Base-by-base conservation (phyloP, 2,888 invertebrate genomes). In the Rugalucina vietnamica region DNA sequence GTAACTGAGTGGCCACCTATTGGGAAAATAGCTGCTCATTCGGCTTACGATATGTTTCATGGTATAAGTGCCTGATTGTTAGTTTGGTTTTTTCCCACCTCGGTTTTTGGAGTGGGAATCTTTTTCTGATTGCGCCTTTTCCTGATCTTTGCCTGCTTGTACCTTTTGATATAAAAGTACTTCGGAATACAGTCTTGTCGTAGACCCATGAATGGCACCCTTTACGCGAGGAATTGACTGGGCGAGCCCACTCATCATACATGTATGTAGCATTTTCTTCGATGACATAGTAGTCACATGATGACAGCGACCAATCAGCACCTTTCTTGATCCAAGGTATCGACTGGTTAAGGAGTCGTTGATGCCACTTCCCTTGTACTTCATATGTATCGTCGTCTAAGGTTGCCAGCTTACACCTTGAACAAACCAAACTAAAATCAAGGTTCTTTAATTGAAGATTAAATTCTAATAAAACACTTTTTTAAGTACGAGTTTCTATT, bases 121-220 rank as follows among this genome's bases (percentile, higher is more conserved):
- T n/a, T n/a, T n/a, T n/a, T n/a, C n/a, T n/a, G n/a, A n/a, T n/a
- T n/a, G n/a, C n/a, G n/a, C n/a, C n/a, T n/a, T n/a, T n/a, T n/a
- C n/a, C n/a, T n/a, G n/a, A n/a, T n/a, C n/a, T n/a, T n/a, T n/a
- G n/a, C n/a, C n/a, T n/a, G n/a, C n/a, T n/a, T n/a, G n/a, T n/a
- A n/a, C n/a, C 91, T 73, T 89, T 83, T 49, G 86, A 81, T 0
- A 88, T 84, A 69, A 89, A 87, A 0, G 91, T 91, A 32, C 81
- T 82, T 32, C 81, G 65, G 79, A 90, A 89, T 24, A 87, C 79
- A 21, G 87, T 86, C 18, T 74, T 70, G 43, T 90, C 90, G 71
- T 89, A 91, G 14, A 90, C 89, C 89, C 89, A 90, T 54, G 43
- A 21, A 27, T 85, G 73, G 57, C 90, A 90, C 18, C 76, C 79